phyloP scores from a whole-genome alignment of 2,113 vertebrate genomes.

The Hyperopisus bebe region DNA sequence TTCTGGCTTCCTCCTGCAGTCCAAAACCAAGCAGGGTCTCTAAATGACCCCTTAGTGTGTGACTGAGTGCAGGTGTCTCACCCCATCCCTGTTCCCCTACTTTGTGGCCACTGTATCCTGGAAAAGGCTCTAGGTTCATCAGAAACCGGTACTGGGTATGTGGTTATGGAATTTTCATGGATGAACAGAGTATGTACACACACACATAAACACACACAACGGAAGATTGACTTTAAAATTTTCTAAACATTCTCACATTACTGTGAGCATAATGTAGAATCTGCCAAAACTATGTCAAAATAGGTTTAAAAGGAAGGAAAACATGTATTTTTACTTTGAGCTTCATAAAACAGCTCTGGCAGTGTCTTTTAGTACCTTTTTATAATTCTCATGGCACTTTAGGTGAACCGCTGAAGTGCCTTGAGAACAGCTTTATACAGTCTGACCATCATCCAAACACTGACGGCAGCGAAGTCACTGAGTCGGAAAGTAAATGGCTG shows the following conservation, averaged over 20 bases:
- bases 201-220: not conserved
- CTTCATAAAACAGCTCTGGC: not conserved
- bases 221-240: not conserved
- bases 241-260: not conserved
- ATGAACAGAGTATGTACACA: not conserved
- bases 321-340: not conserved
- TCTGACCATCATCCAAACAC: not conserved
- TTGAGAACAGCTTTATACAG: not conserved
- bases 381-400: not conserved
- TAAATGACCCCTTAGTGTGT: not conserved
- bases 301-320: not conserved
- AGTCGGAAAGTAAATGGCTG: not conserved
- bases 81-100: not conserved
- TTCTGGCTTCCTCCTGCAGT: not conserved
- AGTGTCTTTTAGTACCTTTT: not conserved
- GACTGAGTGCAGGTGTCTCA: not conserved
- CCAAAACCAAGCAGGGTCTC: not conserved
- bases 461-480: not conserved
- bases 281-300: not conserved
- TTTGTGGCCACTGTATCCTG: not conserved
- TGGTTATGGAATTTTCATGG: not conserved
- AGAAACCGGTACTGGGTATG: not conserved
- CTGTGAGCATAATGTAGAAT: not conserved
- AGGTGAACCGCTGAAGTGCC: not conserved
- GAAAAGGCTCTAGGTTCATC: not conserved